Conservation (phyloP, 2,888 invertebrate species). For the Aporophyla nigra region DNA sequence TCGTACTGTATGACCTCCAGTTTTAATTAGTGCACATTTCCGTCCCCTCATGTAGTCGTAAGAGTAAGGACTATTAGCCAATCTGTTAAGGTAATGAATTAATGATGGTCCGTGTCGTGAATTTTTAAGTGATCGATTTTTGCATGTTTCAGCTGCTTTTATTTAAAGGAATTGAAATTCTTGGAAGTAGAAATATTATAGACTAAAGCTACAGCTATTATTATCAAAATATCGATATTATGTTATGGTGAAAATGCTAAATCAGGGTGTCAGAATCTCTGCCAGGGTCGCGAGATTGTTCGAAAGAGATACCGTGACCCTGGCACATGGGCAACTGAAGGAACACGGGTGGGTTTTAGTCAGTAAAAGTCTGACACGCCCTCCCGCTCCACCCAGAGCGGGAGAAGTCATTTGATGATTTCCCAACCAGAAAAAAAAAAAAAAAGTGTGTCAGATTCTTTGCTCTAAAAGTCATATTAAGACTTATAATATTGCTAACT, state of each 20-base stretch:
- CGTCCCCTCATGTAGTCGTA: conserved; percentile 48
- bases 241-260: background rate
- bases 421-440: too few relatives aligned
- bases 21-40: conserved; percentile 75
- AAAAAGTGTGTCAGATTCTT: too few relatives aligned
- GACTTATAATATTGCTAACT: background rate
- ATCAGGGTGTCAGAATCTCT: too few relatives aligned
- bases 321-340: too few relatives aligned
- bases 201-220: background rate
- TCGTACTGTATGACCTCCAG: conserved; percentile 70
- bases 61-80: conserved; percentile 44
- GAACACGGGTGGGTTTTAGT: too few relatives aligned
- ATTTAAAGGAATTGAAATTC: background rate
- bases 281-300: too few relatives aligned
- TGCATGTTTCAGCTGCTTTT: background rate
- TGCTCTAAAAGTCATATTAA: background rate
- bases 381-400: too few relatives aligned
- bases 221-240: background rate
- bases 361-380: too few relatives aligned
- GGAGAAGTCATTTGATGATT: too few relatives aligned
- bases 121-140: conserved; percentile 27
- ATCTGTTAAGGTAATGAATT: conserved; percentile 61
- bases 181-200: background rate
- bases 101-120: conserved; percentile 47
- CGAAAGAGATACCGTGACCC: too few relatives aligned